Evolutionary conservation across 2,888 invertebrate species (phyloP).

Genomic region (Sthenelais limicola): DNA sequence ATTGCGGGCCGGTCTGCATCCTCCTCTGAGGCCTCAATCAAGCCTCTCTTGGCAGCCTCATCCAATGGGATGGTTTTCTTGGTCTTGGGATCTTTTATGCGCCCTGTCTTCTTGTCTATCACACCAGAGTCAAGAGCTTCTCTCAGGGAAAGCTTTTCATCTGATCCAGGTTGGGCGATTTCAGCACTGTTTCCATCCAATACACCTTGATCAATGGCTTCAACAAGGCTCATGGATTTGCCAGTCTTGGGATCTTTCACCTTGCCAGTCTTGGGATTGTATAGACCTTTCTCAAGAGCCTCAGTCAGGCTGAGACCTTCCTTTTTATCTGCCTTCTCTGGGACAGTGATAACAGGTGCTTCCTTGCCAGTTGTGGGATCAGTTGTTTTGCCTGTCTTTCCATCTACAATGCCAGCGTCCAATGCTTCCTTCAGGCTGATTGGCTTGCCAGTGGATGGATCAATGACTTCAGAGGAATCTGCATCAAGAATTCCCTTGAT

Average conservation of each 20-base stretch:
- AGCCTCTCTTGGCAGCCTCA: conserved; percentile 48
- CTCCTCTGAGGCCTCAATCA: not conserved
- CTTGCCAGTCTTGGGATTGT: conserved; percentile 74
- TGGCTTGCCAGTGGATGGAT: not conserved
- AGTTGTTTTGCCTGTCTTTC: too few relatives aligned
- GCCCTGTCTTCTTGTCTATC: not conserved
- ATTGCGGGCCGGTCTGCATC: too few relatives aligned
- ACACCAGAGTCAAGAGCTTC: not conserved
- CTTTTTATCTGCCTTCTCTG: not conserved
- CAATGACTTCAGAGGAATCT: not conserved
- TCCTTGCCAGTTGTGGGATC: too few relatives aligned
- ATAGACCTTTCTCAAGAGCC: not conserved
- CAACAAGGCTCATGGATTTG: conserved; percentile 75
- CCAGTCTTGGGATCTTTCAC: conserved; percentile 78
- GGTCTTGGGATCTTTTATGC: not conserved
- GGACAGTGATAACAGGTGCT: too few relatives aligned
- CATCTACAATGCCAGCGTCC: too few relatives aligned
- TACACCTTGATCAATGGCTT: not conserved
- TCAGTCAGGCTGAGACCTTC: not conserved
- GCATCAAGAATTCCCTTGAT: not conserved
- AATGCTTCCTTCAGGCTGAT: not conserved
- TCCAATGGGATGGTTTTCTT: not conserved
- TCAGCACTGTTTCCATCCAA: not conserved
- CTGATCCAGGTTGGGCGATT: not conserved
- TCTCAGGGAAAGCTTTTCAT: not conserved